These are phyloP conservation scores for Quadriops clusia DNA, from an alignment of 2,888 invertebrate species.

Conservation along the genomic window DNA sequence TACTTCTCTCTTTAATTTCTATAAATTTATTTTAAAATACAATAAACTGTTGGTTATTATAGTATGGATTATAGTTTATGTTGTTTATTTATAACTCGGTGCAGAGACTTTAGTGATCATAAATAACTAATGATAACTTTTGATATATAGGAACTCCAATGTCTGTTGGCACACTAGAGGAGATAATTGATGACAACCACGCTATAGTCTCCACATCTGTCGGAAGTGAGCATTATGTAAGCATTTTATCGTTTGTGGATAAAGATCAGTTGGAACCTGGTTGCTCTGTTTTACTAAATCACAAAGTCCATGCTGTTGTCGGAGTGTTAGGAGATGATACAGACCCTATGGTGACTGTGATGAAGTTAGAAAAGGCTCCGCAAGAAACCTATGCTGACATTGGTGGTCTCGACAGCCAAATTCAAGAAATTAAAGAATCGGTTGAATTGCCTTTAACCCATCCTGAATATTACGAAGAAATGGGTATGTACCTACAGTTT, in stretches of 20 bases:
- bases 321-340: conserved; percentile 93
- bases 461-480: conserved; percentile 99
- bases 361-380: conserved; percentile 99
- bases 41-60: too few relatives aligned
- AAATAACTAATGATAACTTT: conserved; percentile 1
- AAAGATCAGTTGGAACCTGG: conserved; percentile 99
- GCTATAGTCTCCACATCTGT: conserved; percentile 99
- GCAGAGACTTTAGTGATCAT: too few relatives aligned
- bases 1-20: too few relatives aligned
- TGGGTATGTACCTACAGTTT: conserved; percentile 58
- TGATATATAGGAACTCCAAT: conserved; percentile 75
- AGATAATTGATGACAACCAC: conserved; percentile 99
- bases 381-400: conserved; percentile 99
- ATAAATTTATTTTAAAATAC: too few relatives aligned
- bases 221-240: conserved; percentile 98
- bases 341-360: conserved; percentile 99
- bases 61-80: too few relatives aligned
- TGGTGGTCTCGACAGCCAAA: conserved; percentile 93
- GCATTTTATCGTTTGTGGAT: conserved; percentile 97
- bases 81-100: too few relatives aligned
- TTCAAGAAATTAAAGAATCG: conserved; percentile 96
- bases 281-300: conserved; percentile 94
- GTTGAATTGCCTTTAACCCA: conserved; percentile 97
- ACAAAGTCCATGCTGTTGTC: conserved; percentile 99
- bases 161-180: conserved; percentile 99